Percentiles rank a stretch among this genome's conserved stretches.
phyloP scores from a whole-genome alignment of 2,113 vertebrate genomes.

The Mola mola region DNA sequence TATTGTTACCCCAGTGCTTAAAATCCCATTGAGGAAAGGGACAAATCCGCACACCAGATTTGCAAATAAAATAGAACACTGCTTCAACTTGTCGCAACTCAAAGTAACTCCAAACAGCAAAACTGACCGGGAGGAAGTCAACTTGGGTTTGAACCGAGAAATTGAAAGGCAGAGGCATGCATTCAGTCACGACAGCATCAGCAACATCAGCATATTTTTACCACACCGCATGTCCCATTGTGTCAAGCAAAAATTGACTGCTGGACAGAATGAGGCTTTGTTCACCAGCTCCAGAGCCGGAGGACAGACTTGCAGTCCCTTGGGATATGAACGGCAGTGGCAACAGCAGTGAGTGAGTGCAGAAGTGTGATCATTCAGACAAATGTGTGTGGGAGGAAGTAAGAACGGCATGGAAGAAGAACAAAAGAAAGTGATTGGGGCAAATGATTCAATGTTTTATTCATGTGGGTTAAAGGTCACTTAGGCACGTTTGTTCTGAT shows the following conservation, averaged over 20 bases:
- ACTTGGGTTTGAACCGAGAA: not conserved
- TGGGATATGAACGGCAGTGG: constrained; percentile 23
- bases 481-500: constrained; percentile 1
- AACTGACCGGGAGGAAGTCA: not conserved
- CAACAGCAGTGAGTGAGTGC: not conserved
- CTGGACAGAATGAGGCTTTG: constrained; percentile 25
- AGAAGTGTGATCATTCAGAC: constrained; percentile 13
- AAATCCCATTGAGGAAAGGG: not conserved
- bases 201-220: constrained; percentile 21
- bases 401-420: not conserved
- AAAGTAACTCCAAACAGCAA: not conserved
- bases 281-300: constrained; percentile 16
- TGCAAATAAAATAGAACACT: not conserved
- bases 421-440: constrained; percentile 3
- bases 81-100: not conserved
- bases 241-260: constrained; percentile 13
- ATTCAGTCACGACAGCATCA: not conserved
- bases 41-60: not conserved
- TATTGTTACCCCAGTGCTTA: not conserved
- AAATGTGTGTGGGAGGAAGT: constrained; percentile 13
- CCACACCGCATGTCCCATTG: constrained; percentile 7
- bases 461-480: constrained; percentile 34
- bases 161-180: not conserved
- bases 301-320: not conserved
- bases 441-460: constrained; percentile 38